Conservation (phyloP, 2,888 invertebrate species). For the Reticulitermes lucifugus region DNA sequence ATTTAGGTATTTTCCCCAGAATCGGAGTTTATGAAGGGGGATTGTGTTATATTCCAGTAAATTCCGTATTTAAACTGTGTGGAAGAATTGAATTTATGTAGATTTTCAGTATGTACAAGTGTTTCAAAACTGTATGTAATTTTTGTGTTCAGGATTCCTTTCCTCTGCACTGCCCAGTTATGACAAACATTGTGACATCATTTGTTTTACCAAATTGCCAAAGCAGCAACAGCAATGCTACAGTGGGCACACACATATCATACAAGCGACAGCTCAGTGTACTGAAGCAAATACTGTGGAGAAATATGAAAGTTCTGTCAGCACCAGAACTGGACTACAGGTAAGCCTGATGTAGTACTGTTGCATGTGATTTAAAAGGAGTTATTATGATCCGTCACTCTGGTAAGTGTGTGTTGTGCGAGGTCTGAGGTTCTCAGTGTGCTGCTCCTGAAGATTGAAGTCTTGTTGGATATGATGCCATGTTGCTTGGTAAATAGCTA, state of each 20-base stretch:
- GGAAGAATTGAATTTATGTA: background rate
- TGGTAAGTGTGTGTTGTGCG: too few relatives aligned
- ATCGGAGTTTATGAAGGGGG: too few relatives aligned
- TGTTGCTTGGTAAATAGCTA: too few relatives aligned
- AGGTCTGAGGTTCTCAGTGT: too few relatives aligned
- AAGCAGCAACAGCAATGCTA: constrained; percentile 58
- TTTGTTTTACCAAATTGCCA: constrained; percentile 46
- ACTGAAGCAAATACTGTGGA: constrained; percentile 71
- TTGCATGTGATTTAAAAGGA: too few relatives aligned
- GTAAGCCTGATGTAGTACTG: constrained; percentile 16
- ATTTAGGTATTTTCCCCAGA: too few relatives aligned
- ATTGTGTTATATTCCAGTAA: too few relatives aligned
- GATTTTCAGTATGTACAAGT: background rate
- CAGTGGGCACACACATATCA: constrained; percentile 66
- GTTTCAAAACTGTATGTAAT: background rate
- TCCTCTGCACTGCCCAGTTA: constrained; percentile 54
- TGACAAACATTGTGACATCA: constrained; percentile 53
- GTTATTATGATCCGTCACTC: too few relatives aligned
- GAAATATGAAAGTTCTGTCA: constrained; percentile 48
- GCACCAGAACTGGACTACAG: constrained; percentile 19
- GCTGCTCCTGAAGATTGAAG: too few relatives aligned
- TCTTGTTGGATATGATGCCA: too few relatives aligned
- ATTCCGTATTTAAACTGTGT: background rate
- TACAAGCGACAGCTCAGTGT: constrained; percentile 66
- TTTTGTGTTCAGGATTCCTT: constrained; percentile 52